Conservation (phyloP, 37 sponge, comb jelly and placozoan genomes). For the Diacarnus erythraeanus region DNA sequence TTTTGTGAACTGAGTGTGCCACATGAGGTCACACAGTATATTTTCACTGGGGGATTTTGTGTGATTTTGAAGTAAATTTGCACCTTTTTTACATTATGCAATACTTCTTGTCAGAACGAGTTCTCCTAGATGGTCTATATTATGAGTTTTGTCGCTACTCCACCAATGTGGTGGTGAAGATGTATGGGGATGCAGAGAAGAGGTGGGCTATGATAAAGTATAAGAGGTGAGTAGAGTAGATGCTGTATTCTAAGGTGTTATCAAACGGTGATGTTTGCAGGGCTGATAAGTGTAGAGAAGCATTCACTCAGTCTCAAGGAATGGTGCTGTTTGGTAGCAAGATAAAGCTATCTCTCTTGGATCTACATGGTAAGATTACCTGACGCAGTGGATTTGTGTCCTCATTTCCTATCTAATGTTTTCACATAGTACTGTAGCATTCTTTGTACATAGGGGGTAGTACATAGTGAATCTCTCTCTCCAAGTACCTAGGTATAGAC, state of each 20-base stretch:
- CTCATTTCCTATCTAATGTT: neutral
- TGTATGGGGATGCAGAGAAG: conserved; percentile 56
- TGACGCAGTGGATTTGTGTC: neutral
- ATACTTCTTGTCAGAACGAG: conserved; percentile 32
- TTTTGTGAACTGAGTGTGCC: too few relatives aligned
- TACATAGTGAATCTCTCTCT: too few relatives aligned
- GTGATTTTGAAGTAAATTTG: too few relatives aligned
- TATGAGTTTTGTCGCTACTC: conserved; percentile 75
- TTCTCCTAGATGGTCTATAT: conserved; percentile 72
- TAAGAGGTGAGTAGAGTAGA: conserved; percentile 30
- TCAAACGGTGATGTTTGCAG: conserved; percentile 10
- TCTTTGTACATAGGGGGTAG: too few relatives aligned
- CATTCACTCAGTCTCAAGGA: conserved; percentile 32
- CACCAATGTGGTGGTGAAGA: conserved; percentile 30
- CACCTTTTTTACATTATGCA: too few relatives aligned
- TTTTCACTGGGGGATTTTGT: too few relatives aligned
- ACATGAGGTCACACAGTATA: too few relatives aligned
- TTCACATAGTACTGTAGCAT: neutral
- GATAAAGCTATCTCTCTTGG: conserved; percentile 33
- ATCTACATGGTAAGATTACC: conserved; percentile 36
- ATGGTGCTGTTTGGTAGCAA: conserved; percentile 56
- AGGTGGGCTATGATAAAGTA: conserved; percentile 65
- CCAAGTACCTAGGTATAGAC: too few relatives aligned
- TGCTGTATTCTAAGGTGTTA: neutral
- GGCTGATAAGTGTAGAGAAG: conserved; percentile 30